phyloP scores from a whole-genome alignment of 2,113 vertebrate species.

The Tiliqua scincoides region DNA sequence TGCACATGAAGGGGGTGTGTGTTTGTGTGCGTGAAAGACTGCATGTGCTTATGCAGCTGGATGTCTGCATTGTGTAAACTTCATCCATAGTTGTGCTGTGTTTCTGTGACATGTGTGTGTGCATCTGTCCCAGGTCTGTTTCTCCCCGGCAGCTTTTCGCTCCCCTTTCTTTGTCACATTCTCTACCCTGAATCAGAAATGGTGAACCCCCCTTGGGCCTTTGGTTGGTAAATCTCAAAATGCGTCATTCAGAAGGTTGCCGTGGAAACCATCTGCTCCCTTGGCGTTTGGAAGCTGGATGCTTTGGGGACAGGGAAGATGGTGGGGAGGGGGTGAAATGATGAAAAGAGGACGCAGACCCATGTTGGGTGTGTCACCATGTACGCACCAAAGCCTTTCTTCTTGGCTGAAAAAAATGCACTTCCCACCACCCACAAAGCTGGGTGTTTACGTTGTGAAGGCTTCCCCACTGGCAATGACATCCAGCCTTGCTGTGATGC shows the following conservation, averaged over 20 bases:
- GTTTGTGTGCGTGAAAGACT: rapidly evolving
- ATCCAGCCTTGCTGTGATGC: not conserved
- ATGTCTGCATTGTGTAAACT: not conserved
- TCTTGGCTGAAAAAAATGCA: not conserved
- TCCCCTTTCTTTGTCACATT: not conserved
- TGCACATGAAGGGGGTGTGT: not conserved
- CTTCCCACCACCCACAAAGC: not conserved
- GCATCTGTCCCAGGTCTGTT: rapidly evolving
- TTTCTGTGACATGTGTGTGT: not conserved
- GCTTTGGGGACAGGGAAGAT: not conserved
- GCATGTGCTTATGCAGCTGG: rapidly evolving
- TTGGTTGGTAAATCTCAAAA: slow-evolving; percentile 10
- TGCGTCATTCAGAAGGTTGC: slow-evolving; percentile 58
- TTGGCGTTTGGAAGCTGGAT: slow-evolving; percentile 26
- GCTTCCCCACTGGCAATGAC: not conserved
- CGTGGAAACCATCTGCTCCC: slow-evolving; percentile 53
- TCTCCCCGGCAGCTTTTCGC: rapidly evolving
- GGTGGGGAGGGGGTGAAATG: not conserved
- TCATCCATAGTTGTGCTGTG: too few relatives aligned
- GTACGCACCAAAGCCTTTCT: not conserved
- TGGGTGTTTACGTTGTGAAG: rapidly evolving
- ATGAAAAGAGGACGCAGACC: not conserved
- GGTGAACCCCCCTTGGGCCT: slow-evolving; percentile 30
- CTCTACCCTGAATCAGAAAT: not conserved
- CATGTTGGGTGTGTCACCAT: not conserved